These are phyloP conservation scores for Isotomurus palustris DNA, from an alignment of 2,888 invertebrate species.

Conservation along the genomic window DNA sequence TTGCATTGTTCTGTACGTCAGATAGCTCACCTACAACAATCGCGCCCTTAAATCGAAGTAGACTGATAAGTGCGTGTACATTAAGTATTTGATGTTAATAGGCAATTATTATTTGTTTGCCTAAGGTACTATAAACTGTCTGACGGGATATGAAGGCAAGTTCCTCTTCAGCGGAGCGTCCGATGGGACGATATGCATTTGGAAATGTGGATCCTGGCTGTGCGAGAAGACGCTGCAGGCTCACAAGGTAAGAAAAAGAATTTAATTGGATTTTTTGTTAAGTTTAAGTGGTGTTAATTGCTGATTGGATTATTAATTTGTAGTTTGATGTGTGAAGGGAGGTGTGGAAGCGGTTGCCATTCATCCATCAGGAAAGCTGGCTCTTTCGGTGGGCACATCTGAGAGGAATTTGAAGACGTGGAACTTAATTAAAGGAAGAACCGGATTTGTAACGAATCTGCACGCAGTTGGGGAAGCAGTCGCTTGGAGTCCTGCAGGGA, in stretches of 20 bases:
- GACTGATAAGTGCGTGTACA: not conserved
- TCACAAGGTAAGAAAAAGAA: too few relatives aligned
- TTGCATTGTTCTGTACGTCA: conserved; percentile 5
- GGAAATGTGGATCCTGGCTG: conserved; percentile 70
- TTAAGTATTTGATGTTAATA: not conserved
- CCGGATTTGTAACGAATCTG: conserved; percentile 83
- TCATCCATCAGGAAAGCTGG: conserved; percentile 84
- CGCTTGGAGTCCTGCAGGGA: conserved; percentile 71
- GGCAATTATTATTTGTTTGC: conserved; percentile 25
- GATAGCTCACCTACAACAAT: conserved; percentile 14
- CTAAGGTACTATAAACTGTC: conserved; percentile 66
- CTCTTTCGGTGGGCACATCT: conserved; percentile 76
- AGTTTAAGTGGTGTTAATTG: too few relatives aligned
- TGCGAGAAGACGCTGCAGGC: conserved; percentile 65
- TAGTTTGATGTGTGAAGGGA: conserved; percentile 80
- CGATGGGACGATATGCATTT: conserved; percentile 78
- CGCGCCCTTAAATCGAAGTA: not conserved
- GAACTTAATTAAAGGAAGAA: conserved; percentile 88
- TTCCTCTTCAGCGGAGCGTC: conserved; percentile 78
- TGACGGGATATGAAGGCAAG: conserved; percentile 66
- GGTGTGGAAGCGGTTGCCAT: conserved; percentile 63
- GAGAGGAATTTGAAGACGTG: conserved; percentile 83
- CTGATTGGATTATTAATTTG: too few relatives aligned
- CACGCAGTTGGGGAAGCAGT: conserved; percentile 60
- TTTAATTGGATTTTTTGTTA: too few relatives aligned